phyloP scores from a whole-genome alignment of 1,140 invertebrate genomes.

The Drosophila trapezifrons region DNA sequence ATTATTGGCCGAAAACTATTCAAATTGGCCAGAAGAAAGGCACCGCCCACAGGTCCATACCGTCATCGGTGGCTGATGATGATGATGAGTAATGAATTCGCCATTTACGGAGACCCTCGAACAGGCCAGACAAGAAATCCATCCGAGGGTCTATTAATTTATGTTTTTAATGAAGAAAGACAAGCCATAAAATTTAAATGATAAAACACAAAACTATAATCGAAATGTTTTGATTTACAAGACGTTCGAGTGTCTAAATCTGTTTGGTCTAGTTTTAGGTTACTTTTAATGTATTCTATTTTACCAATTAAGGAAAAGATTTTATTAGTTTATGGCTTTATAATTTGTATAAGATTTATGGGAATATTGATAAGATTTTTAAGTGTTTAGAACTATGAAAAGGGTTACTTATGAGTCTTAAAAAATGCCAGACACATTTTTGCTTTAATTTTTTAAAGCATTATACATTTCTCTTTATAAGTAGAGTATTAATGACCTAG shows the following conservation, averaged over 20 bases:
- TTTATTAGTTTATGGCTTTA: not conserved
- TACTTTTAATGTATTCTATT: not conserved
- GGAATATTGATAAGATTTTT: conserved; percentile 1
- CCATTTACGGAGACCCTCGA: conserved; percentile 35
- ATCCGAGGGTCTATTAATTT: conserved; percentile 20
- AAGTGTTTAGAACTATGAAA: not conserved
- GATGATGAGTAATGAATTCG: conserved; percentile 44
- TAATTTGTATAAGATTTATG: conserved; percentile 1
- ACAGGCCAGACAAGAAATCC: conserved; percentile 36
- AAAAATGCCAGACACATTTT: too few relatives aligned
- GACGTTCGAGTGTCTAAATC: conserved; percentile 1
- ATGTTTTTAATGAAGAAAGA: conserved; percentile 20
- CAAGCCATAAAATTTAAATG: conserved; percentile 17
- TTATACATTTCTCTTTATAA: not conserved
- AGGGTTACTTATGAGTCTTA: too few relatives aligned
- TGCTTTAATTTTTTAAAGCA: not conserved
- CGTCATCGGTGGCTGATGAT: conserved; percentile 28
- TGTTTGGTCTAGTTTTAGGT: not conserved
- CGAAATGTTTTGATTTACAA: conserved; percentile 28
- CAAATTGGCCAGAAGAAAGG: conserved; percentile 56
- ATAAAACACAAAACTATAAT: conserved; percentile 4
- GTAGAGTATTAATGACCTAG: not conserved
- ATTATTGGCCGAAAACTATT: conserved; percentile 64
- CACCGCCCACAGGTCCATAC: conserved; percentile 51
- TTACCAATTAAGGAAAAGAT: not conserved